These are phyloP conservation scores for Amia ocellicauda DNA, from an alignment of 2,113 vertebrate genomes.

Conservation along the genomic window DNA sequence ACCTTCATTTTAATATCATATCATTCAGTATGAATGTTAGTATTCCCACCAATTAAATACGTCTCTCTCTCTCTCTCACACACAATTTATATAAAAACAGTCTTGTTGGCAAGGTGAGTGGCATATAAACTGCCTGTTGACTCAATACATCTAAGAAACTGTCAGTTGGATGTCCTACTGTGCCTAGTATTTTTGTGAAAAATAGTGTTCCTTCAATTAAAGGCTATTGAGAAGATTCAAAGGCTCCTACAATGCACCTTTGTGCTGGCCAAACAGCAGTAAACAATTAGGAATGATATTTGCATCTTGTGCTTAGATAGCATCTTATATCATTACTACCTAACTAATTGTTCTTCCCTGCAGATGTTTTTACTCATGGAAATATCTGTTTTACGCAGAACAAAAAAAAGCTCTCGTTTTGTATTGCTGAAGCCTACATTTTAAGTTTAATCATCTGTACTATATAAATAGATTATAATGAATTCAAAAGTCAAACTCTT, in stretches of 20 bases:
- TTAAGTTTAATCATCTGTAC: conserved; percentile 52
- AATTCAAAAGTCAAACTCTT: conserved; percentile 16
- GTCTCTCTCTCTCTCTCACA: background rate
- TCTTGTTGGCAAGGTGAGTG: no score
- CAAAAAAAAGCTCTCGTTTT: conserved; percentile 47
- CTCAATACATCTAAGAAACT: background rate
- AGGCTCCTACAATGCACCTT: conserved; percentile 28
- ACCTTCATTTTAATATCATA: no score
- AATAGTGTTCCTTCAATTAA: conserved; percentile 25
- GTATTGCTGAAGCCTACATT: conserved; percentile 43
- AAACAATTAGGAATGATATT: conserved; percentile 53
- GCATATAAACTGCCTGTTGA: no score
- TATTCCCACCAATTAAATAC: background rate
- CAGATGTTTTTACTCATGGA: conserved; percentile 57
- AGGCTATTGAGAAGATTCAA: conserved; percentile 35
- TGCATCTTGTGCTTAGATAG: conserved; percentile 52
- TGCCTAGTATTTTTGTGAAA: conserved; percentile 34
- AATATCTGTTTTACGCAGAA: conserved; percentile 45
- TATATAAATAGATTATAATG: no score
- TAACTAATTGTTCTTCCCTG: conserved; percentile 56
- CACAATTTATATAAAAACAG: no score
- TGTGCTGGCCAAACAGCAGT: conserved; percentile 57
- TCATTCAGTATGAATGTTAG: background rate
- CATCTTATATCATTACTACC: conserved; percentile 57
- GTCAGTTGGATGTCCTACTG: conserved; percentile 18